Base-by-base conservation (phyloP, 2,888 invertebrate species). In the Noctua pronuba region DNA sequence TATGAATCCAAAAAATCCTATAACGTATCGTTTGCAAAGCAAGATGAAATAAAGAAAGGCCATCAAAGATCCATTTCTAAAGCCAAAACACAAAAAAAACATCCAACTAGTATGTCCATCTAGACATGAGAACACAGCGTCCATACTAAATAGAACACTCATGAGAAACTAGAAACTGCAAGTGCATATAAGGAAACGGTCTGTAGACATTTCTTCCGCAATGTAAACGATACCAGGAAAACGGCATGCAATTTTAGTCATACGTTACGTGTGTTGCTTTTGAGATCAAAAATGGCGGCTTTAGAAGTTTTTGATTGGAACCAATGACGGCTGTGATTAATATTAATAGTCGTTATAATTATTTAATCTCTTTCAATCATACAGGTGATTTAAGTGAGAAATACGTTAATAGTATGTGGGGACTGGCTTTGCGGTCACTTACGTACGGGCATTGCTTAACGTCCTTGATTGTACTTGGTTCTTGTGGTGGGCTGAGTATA, bases 131-230 rank as follows among this genome's bases (percentile, higher is more conserved):
- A 71, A 46, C 58, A 71, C 64, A n/a, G 24, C 60, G 44, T 64
- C 49, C 64, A 64, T 81, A 84, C 35, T 76, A 81, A 73, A 75
- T 49, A 73, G 28, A 73, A 31, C 52, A 73, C 75, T 71, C 65
- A 75, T 82, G 64, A 75, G 79, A 82, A 82, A 79, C 74, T 83
- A 79, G 77, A 83, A 75, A 85, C 75, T 79, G 41, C 74, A 67
- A 69, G 60, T 75, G 79, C 77, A 52, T 83, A 80, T 80, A 85
- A 83, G 86, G 85, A 85, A 87, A 79, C 71, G 35, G 69, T 86
- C 72, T 71, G 64, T 46, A 80, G 41, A 73, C 64, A 80, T 81
- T 72, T 79, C 84, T 85, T 88, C 88, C 88, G 85, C 75, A 75
- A 83, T 80, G 70, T 80, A 83, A 80, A 60, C 60, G 79, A 80